These are phyloP conservation scores for Pyrrhia umbra DNA, from an alignment of 2,888 invertebrate genomes.

Conservation along the genomic window DNA sequence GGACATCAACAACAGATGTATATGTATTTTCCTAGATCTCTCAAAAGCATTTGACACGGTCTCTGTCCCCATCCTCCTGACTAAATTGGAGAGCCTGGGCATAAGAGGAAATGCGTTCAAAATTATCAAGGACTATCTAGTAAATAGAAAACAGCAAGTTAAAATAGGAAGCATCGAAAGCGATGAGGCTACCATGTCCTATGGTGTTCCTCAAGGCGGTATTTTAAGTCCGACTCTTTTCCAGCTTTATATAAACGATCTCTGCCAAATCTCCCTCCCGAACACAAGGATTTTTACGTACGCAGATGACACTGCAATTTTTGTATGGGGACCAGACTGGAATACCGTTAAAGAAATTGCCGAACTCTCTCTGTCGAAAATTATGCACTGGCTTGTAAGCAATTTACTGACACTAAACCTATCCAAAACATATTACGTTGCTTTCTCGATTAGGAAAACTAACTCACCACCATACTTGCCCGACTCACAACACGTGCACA, in stretches of 20 bases:
- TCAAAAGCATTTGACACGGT: too few species aligned
- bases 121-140: neutral
- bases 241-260: neutral
- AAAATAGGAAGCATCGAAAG: neutral
- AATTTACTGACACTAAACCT: too few species aligned
- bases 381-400: too few species aligned
- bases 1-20: neutral
- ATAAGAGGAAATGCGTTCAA: neutral
- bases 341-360: neutral
- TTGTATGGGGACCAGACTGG: neutral
- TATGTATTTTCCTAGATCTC: neutral
- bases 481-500: too few species aligned
- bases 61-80: too few species aligned
- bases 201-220: neutral
- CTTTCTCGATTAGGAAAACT: too few species aligned
- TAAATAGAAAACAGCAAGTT: neutral
- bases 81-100: neutral
- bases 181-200: neutral
- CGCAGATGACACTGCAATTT: neutral
- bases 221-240: neutral
- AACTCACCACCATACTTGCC: too few species aligned
- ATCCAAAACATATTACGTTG: too few species aligned
- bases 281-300: neutral
- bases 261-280: neutral
- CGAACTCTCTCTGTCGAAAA: neutral